These are phyloP conservation scores for Hydrozoanthus gracilis DNA, from an alignment of 92 coral and sea anemone genomes.

Conservation along the genomic window DNA sequence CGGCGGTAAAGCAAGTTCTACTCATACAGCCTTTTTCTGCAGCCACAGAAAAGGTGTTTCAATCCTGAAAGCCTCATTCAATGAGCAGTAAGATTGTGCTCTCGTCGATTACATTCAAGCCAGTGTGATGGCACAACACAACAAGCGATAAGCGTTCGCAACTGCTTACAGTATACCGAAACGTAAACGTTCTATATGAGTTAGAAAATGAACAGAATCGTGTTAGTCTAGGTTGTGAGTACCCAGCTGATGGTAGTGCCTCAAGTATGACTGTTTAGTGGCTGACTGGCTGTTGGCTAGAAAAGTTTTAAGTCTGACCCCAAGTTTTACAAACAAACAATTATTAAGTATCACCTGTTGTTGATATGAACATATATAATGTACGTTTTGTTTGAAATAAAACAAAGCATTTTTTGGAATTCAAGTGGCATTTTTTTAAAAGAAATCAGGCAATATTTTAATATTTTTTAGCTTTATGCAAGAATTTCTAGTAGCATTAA, in stretches of 20 bases:
- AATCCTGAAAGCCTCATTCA: conserved; percentile 51
- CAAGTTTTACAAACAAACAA: background rate
- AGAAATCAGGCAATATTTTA: background rate
- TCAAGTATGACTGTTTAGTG: background rate
- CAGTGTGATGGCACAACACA: conserved; percentile 66
- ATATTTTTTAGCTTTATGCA: background rate
- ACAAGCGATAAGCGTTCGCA: conserved; percentile 57
- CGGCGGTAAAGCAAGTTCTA: conserved; percentile 64
- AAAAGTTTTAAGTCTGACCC: too few relatives aligned
- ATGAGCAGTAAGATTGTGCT: conserved; percentile 63
- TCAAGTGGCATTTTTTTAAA: background rate
- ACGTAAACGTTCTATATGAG: conserved; percentile 36
- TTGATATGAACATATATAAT: too few relatives aligned
- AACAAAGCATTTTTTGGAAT: background rate
- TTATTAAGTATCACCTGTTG: too few relatives aligned
- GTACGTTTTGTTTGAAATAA: too few relatives aligned
- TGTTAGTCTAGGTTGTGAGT: background rate
- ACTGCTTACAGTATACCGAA: conserved; percentile 57
- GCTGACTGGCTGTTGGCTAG: background rate
- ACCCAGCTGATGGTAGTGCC: background rate
- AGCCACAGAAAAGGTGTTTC: too few relatives aligned
- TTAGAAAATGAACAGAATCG: conserved; percentile 39
- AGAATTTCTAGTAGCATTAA: background rate
- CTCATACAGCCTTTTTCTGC: conserved; percentile 53
- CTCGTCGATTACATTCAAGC: conserved; percentile 60